Conservation (phyloP, 2,888 invertebrate genomes). For the Zygothrica quintamaculata region DNA sequence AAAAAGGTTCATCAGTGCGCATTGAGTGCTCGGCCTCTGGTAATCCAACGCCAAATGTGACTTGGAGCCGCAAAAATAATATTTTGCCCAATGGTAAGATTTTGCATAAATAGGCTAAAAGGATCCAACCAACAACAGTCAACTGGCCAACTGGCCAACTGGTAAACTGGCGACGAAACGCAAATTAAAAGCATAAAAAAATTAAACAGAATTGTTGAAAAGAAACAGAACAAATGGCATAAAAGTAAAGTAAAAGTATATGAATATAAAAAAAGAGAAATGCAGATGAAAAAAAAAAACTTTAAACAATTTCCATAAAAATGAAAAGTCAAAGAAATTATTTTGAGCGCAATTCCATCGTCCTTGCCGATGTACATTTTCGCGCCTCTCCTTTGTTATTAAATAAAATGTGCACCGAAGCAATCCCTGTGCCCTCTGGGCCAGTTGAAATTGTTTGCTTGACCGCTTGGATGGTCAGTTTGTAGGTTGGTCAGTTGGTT, state of each 20-base stretch:
- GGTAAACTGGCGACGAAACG: slow-evolving; percentile 37
- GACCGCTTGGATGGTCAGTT: slow-evolving; percentile 18
- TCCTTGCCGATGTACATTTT: slow-evolving; percentile 15
- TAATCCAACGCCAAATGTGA: slow-evolving; percentile 91
- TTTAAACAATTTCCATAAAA: slow-evolving; percentile 77
- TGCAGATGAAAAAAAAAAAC: slow-evolving; percentile 41
- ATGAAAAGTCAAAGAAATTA: slow-evolving; percentile 71
- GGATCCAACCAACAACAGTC: slow-evolving; percentile 36
- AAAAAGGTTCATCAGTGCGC: slow-evolving; percentile 91
- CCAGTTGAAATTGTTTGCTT: slow-evolving; percentile 13
- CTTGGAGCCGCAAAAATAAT: slow-evolving; percentile 88
- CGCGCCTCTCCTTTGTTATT: slow-evolving; percentile 55
- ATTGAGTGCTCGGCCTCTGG: slow-evolving; percentile 91
- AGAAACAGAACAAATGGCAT: background rate
- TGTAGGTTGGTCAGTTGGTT: slow-evolving; percentile 28
- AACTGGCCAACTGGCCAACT: slow-evolving; percentile 25
- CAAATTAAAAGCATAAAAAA: slow-evolving; percentile 53
- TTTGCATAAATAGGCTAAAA: slow-evolving; percentile 65
- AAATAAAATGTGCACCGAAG: slow-evolving; percentile 59
- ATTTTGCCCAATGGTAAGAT: slow-evolving; percentile 85
- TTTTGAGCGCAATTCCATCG: too few relatives aligned
- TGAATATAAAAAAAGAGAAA: slow-evolving; percentile 68
- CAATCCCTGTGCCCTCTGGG: slow-evolving; percentile 29
- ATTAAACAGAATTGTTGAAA: too few relatives aligned
- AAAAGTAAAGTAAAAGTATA: slow-evolving; percentile 46